Evolutionary conservation across 2,888 invertebrate species (phyloP), one percentile per base, ranked within the genome.

Genomic region (Teinopalpus imperialis): DNA sequence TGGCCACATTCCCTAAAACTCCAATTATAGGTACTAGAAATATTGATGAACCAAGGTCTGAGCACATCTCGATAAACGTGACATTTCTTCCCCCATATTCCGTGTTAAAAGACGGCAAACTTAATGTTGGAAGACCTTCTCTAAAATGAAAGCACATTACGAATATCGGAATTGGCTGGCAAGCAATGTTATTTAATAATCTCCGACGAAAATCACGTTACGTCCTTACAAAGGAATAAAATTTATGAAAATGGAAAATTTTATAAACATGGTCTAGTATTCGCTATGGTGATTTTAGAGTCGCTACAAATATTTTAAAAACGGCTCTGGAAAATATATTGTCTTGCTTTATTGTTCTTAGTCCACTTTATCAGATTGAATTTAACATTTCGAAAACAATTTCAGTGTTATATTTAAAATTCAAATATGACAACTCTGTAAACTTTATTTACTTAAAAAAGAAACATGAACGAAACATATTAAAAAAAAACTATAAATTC

Each of bases 1-100:
- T 98, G 5, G 98, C 98, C 1, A 98, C 97, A 66, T 97, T 97
- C 52, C 98, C 98, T 32, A 98, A 85, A 0, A 98, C 95, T 0
- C 95, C 96, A 54, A 98, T 95, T 20, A 98, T 91, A 1, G 98
- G 97, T 4, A 98, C 93, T 39, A 98, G 90, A 16, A 95, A 83
- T 51, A 98, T 93, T 0, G 97, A 96, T 0, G 95, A 93, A 2
- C 97, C 97, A 44, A 98, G 90, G 68, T 95, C 94, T 12, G 93
- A 90, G 45, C 94, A 90, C 95, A 94, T 94, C 51, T 93, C 92
- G 7, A 90, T 65, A 57, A 94, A 93, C 4, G 76, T 77, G 8
- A 93, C 81, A 1, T 92, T 91, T 35, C 82, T 81, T 43, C 92
- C 92, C 40, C 90, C 90, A 2, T 87, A 61, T 0, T 80, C 82